These are phyloP conservation scores for Grantiella picta DNA, from an alignment of 2,113 vertebrate species.

Conservation along the genomic window DNA sequence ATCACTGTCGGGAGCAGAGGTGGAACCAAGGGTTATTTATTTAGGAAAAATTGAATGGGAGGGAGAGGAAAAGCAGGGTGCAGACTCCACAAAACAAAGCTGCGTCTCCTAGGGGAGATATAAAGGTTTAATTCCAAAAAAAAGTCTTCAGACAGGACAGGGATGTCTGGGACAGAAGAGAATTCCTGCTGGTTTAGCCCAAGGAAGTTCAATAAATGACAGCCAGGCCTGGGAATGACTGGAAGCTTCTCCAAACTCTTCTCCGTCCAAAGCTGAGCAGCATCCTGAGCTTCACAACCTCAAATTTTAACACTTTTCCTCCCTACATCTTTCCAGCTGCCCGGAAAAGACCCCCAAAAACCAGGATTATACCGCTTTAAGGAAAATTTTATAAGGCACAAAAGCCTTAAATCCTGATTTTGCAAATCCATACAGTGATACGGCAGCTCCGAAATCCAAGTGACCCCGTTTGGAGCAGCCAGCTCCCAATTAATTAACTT, in stretches of 20 bases:
- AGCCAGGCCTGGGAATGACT: background rate
- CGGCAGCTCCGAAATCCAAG: background rate
- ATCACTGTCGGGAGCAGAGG: slow-evolving; percentile 5
- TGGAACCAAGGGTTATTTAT: background rate
- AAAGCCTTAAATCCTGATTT: background rate
- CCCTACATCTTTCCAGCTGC: background rate
- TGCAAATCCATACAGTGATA: background rate
- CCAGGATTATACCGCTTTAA: background rate
- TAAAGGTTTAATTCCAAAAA: background rate
- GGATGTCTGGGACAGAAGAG: background rate
- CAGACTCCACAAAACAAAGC: background rate
- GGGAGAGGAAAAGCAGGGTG: background rate
- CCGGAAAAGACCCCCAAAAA: background rate
- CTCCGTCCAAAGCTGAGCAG: background rate
- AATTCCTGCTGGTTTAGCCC: background rate
- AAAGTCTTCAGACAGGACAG: background rate
- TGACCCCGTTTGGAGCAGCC: slow-evolving; percentile 8
- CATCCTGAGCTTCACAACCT: background rate
- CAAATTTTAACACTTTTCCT: background rate
- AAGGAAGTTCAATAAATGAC: background rate
- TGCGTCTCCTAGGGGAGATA: background rate
- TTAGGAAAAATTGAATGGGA: background rate
- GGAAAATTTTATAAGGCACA: background rate
- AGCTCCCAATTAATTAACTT: slow-evolving; percentile 29
- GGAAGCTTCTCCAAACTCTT: background rate